Base-by-base conservation (phyloP, 92 coral and sea anemone genomes). In the Galaxea fascicularis region DNA sequence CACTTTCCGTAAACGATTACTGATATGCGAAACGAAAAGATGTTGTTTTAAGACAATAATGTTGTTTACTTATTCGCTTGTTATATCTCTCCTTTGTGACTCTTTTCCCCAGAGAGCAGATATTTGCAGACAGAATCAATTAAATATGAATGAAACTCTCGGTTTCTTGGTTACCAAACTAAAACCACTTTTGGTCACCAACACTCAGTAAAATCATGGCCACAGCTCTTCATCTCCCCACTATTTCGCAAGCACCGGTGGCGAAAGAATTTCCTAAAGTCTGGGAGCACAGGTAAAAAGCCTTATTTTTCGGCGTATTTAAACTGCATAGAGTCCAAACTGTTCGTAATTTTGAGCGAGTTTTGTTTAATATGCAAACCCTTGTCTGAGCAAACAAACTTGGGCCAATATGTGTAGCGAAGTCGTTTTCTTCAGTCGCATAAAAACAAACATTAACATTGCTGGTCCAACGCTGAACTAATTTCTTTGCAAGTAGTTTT, bases 281-380 rank as follows among this genome's bases (percentile, higher is more conserved):
- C n/a, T 86, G 91, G 91, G 88, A 81, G 52, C 78, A 80, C 80
- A 86, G 90, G 93, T 90, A 76, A 11, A 72, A 52, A 46, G 28
- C 39, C 17, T 29, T 26, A 35, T 1, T 5, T 28, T 8, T 47
- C 12, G 67, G 35, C 20, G 22, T 56, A 35, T 35, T 35, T 35
- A 35, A 35, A 35, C 41, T 35, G 41, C 41, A 6, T 6, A 35
- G 3, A 35, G 41, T 35, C 41, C 41, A 35, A 35, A 35, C 14
- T 2, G 18, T 31, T 63, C 25, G 18, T 28, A 10, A 29, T 0
- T 59, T 14, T 14, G 7, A 6, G 6, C 41, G 2, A 35, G 41
- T 8, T 76, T 52, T 12, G 18, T 76, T 35, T 39, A 51, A 22
- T 39, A 47, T 18, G 35, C 22, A 31, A n/a, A 3, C 26, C 16